Conservation (phyloP, 2,113 vertebrate species). For the Leptodactylus fuscus region DNA sequence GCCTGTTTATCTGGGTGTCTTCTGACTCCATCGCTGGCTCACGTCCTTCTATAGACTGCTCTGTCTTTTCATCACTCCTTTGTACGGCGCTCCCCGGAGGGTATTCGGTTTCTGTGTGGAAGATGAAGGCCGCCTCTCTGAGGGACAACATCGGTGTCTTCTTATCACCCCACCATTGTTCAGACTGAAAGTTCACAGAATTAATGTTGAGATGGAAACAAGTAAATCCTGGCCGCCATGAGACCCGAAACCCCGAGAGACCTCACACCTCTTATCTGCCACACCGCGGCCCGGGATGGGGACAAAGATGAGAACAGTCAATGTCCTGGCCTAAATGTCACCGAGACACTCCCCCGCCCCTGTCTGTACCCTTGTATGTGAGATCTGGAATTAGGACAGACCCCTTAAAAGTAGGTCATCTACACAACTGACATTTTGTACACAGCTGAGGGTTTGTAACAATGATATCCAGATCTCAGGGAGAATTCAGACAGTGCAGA, state of each 20-base stretch:
- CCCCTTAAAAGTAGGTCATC: not conserved
- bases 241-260: not conserved
- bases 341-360: not conserved
- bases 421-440: too few relatives aligned
- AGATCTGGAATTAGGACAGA: not conserved
- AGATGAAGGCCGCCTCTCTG: not conserved
- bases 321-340: not conserved
- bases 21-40: too few relatives aligned
- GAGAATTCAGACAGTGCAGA: too few relatives aligned
- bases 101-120: not conserved
- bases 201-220: not conserved
- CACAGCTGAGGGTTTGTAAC: too few relatives aligned
- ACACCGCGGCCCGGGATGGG: not conserved
- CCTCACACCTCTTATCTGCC: not conserved
- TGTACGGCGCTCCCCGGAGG: not conserved
- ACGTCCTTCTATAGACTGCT: too few relatives aligned
- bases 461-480: too few relatives aligned
- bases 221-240: not conserved
- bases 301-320: not conserved
- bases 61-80: too few relatives aligned
- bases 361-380: not conserved
- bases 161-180: not conserved
- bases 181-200: not conserved
- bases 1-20: too few relatives aligned
- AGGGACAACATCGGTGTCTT: not conserved